Evolutionary conservation across 2,888 invertebrate genomes (phyloP), one percentile per base, ranked within the genome.

Genomic region (Pristionchus mayeri): DNA sequence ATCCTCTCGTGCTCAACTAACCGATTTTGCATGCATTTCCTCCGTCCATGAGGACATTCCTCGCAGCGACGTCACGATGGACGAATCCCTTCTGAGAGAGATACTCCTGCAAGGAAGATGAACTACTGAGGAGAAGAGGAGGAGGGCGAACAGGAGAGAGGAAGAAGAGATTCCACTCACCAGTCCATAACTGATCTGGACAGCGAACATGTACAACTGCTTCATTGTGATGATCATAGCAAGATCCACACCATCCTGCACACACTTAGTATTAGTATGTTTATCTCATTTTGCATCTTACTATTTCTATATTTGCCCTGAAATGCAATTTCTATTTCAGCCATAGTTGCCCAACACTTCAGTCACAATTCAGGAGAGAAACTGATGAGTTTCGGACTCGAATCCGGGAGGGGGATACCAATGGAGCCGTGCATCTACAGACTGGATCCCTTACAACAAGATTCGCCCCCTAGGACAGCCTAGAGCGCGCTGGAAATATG

Each of bases 21-120:
- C 92, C 92, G 71, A 92, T 92, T 86, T 92, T 92, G 34, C 90
- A 90, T n/a, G 88, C 85, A 52, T 85, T 88, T 63, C 87, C 88
- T 16, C 91, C 90, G 76, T 91, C 90, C 18, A 93, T 92, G 1
- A 93, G 86, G 11, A 93, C 89, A 86, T 93, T 93, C 60, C 93
- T 88, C 9, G 93, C 93, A 0, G 93, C 93, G 21, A 93, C 90
- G 84, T 93, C 93, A 21, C 92, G 87, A 85, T 93, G 93, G 11
- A 93, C 91, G 85, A 90, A 93, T 18, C 92, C 92, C 84, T 92
- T 92, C 83, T 91, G 91, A 2, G 89, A 89, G 13, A 93, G 87
- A 85, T 93, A 93, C 83, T 93, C 93, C 92, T 92, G 84, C 84
- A 91, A 86, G 7, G 85, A 30, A 85, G 13, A 50, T 30, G 48